These are phyloP conservation scores for Metalampra italica DNA, from an alignment of 2,888 invertebrate species.

Conservation along the genomic window DNA sequence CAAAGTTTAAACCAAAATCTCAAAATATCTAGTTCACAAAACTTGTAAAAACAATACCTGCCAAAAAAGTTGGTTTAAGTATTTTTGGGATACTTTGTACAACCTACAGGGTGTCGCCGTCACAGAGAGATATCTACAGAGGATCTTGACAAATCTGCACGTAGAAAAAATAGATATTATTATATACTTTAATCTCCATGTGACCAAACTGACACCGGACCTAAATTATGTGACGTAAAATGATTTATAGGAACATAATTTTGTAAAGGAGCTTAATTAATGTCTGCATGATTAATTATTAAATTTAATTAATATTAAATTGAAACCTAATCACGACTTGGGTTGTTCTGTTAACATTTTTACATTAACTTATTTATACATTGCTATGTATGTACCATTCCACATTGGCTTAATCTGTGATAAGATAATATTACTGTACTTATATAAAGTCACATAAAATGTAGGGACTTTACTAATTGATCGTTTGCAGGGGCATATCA, in stretches of 20 bases:
- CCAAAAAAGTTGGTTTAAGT: neutral
- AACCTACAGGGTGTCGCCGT: constrained; percentile 22
- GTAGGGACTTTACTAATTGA: no score
- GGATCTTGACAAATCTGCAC: constrained; percentile 27
- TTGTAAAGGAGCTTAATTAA: neutral
- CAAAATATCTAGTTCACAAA: no score
- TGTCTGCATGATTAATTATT: neutral
- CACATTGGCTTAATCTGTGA: constrained; percentile 74
- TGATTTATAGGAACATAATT: constrained; percentile 5
- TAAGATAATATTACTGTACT: constrained; percentile 34
- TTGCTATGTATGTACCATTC: constrained; percentile 39
- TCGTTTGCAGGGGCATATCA: constrained; percentile 31
- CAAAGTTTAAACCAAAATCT: no score
- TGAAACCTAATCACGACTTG: neutral
- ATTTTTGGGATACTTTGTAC: no score
- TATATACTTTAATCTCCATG: constrained; percentile 56
- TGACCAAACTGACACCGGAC: constrained; percentile 55
- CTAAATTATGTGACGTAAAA: neutral
- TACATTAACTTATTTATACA: no score
- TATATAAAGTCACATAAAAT: constrained; percentile 33
- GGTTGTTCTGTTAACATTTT: neutral
- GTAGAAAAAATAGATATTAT: constrained; percentile 39
- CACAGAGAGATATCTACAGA: constrained; percentile 11
- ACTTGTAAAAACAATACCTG: no score
- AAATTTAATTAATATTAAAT: neutral